Conservation (phyloP, 64 coral and sea anemone species). For the Catalaphyllia jardinei region DNA sequence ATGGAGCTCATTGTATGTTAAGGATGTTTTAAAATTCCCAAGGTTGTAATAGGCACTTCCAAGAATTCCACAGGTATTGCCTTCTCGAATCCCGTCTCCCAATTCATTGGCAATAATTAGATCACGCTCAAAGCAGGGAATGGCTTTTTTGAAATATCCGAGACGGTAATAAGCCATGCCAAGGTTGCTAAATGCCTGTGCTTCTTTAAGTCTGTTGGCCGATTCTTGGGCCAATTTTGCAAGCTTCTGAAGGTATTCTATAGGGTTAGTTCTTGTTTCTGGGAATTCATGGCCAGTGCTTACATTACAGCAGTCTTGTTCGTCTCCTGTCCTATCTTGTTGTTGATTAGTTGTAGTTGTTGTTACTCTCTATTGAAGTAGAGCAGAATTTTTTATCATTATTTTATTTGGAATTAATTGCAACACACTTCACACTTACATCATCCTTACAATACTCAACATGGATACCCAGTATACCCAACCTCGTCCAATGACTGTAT, state of each 20-base stretch:
- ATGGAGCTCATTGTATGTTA: neutral
- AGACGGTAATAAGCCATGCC: neutral
- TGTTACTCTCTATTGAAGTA: no score
- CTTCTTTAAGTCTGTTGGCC: neutral
- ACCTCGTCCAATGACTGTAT: no score
- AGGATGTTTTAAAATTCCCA: neutral
- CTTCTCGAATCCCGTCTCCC: neutral
- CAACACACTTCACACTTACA: no score
- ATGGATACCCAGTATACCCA: no score
- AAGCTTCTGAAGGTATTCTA: no score
- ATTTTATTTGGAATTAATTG: no score
- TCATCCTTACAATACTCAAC: no score
- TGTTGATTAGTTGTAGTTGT: no score
- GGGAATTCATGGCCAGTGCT: neutral
- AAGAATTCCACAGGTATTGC: neutral
- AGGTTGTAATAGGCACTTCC: neutral
- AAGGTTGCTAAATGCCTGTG: neutral
- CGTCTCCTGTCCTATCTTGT: no score
- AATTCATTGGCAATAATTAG: neutral
- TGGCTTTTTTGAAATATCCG: neutral
- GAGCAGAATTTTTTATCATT: no score
- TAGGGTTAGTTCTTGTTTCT: neutral
- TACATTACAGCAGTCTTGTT: no score
- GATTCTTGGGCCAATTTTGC: neutral
- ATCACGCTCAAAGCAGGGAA: neutral